Conservation (phyloP, 2,113 vertebrate genomes). For the Rallus limicola region DNA sequence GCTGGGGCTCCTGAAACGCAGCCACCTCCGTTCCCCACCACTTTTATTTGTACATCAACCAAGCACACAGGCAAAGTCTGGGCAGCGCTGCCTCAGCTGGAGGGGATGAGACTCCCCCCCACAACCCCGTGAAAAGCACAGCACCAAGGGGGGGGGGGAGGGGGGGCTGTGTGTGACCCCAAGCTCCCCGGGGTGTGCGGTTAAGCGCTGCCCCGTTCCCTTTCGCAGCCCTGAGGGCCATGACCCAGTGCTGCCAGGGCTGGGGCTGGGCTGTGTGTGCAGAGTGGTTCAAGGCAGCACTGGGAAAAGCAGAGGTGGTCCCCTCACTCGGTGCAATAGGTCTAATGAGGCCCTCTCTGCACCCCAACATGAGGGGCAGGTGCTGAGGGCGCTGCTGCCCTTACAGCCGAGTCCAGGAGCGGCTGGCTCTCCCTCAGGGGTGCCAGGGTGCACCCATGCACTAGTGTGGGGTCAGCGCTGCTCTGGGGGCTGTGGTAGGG, state of each 20-base stretch:
- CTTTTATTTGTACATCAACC: slow-evolving; percentile 20
- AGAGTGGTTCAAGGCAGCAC: not conserved
- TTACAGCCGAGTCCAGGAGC: not conserved
- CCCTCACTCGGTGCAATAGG: not conserved
- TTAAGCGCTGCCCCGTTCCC: not conserved
- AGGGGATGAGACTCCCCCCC: not conserved
- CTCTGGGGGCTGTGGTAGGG: not conserved
- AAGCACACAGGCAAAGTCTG: not conserved
- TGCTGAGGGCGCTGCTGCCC: not conserved
- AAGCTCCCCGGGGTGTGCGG: not conserved
- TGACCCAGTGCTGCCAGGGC: accelerated
- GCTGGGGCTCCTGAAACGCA: not conserved
- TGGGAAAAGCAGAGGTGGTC: not conserved
- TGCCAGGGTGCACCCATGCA: not conserved
- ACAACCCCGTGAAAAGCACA: not conserved
- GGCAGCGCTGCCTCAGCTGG: accelerated
- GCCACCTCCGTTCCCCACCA: not conserved
- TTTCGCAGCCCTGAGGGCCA: not conserved
- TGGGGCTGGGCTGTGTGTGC: accelerated
- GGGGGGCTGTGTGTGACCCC: no score
- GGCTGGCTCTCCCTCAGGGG: not conserved
- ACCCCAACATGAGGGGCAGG: not conserved
- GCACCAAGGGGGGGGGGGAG: not conserved
- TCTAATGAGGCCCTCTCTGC: accelerated
- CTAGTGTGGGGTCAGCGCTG: not conserved